phyloP scores from a whole-genome alignment of 2,113 vertebrate genomes.

The Casuarius casuarius region DNA sequence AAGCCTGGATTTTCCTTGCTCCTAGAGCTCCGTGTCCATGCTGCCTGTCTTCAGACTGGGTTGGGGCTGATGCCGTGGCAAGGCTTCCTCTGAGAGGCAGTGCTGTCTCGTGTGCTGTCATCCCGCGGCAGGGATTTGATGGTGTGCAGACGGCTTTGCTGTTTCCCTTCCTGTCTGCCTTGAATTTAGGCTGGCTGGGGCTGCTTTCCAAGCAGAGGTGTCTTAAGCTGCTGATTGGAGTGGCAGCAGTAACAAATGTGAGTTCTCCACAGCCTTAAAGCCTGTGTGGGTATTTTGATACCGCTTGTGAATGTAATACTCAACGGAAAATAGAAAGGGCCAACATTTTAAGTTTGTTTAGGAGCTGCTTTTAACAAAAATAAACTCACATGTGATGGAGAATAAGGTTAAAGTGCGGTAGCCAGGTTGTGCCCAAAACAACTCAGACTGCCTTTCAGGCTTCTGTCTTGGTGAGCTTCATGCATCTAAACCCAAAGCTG shows the following conservation, averaged over 20 bases:
- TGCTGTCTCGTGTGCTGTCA: neutral
- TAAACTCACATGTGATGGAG: neutral
- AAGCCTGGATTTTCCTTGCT: neutral
- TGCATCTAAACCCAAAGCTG: neutral
- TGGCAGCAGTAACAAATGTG: neutral
- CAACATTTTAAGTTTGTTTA: neutral
- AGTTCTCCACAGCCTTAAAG: neutral
- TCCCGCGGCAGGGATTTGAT: neutral
- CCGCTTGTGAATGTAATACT: neutral
- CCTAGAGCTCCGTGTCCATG: neutral
- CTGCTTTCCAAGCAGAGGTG: neutral
- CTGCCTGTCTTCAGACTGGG: neutral
- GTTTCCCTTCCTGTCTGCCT: neutral
- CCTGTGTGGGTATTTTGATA: neutral
- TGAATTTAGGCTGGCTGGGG: neutral
- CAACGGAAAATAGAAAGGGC: neutral
- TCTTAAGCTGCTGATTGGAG: neutral
- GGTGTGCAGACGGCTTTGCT: neutral
- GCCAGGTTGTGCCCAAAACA: neutral
- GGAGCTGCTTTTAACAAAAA: neutral
- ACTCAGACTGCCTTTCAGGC: neutral
- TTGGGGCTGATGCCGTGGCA: constrained; percentile 3
- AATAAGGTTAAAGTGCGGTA: neutral
- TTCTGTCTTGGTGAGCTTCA: neutral
- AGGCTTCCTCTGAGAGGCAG: neutral